Percentiles rank a stretch among this genome's conserved stretches.
phyloP scores from a whole-genome alignment of 2,797 vertebrate species.

The Girardinus metallicus region DNA sequence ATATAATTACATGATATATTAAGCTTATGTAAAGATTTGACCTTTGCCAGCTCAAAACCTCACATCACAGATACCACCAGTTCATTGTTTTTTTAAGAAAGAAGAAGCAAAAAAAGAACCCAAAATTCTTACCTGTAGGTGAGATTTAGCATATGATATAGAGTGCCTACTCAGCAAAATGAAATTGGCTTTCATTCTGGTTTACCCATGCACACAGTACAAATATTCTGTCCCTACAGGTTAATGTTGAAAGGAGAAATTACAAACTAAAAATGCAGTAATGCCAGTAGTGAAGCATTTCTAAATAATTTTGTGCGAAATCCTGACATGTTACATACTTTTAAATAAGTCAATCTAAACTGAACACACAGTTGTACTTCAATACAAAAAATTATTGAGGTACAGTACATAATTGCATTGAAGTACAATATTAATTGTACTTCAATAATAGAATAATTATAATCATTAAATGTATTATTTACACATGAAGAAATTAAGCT shows the following conservation, averaged over 20 bases:
- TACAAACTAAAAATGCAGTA: neutral
- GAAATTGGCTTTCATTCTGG: no score
- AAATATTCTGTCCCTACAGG: neutral
- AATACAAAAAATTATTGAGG: no score
- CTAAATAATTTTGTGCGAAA: neutral
- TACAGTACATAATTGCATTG: no score
- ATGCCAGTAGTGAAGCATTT: neutral
- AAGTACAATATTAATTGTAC: no score
- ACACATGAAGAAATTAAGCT: neutral
- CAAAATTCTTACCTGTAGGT: no score
- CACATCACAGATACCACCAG: neutral
- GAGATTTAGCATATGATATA: no score
- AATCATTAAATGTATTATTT: neutral
- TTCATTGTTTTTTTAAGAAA: neutral
- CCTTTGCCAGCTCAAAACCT: neutral
- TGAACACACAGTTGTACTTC: neutral
- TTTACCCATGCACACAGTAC: neutral
- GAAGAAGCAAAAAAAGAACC: neutral
- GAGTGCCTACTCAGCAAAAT: no score
- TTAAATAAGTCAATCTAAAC: neutral
- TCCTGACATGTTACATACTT: neutral
- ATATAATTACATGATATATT: neutral
- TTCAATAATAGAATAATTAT: neutral
- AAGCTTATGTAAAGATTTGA: neutral
- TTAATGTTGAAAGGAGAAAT: neutral